Conservation (phyloP, 2,113 vertebrate species). For the Hystrix cristata region DNA sequence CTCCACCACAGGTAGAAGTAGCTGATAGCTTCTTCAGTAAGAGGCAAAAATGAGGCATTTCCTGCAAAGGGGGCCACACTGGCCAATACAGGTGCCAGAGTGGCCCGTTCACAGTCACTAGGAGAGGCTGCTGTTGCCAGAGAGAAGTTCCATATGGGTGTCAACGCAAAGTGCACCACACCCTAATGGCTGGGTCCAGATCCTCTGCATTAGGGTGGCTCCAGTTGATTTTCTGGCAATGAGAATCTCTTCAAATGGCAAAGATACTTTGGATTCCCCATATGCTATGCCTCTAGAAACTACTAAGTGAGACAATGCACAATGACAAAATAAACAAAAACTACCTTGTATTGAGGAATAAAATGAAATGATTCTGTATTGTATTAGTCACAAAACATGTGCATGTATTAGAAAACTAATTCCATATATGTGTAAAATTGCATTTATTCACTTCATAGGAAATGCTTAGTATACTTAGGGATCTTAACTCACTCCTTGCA, state of each 20-base stretch:
- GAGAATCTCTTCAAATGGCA: background rate
- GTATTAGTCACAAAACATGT: background rate
- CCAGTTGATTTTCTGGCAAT: background rate
- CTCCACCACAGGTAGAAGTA: background rate
- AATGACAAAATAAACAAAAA: background rate
- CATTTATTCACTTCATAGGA: background rate
- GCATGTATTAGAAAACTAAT: background rate
- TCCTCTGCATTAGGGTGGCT: fast-evolving
- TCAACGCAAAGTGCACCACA: fast-evolving
- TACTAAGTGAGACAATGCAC: background rate
- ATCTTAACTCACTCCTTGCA: background rate
- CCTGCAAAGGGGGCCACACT: background rate
- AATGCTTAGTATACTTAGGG: background rate
- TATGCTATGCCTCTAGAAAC: background rate
- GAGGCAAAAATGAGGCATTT: background rate
- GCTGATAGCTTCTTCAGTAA: background rate
- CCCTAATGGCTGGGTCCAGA: fast-evolving
- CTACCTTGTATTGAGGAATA: background rate
- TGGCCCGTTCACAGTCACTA: background rate
- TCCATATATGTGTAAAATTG: background rate
- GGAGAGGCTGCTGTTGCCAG: background rate
- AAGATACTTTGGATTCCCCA: background rate
- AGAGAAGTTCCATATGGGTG: too few species aligned
- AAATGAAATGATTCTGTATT: background rate
- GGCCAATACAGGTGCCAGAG: background rate